These are phyloP conservation scores for Spheniscus humboldti DNA, from an alignment of 2,797 vertebrate genomes.

Conservation along the genomic window DNA sequence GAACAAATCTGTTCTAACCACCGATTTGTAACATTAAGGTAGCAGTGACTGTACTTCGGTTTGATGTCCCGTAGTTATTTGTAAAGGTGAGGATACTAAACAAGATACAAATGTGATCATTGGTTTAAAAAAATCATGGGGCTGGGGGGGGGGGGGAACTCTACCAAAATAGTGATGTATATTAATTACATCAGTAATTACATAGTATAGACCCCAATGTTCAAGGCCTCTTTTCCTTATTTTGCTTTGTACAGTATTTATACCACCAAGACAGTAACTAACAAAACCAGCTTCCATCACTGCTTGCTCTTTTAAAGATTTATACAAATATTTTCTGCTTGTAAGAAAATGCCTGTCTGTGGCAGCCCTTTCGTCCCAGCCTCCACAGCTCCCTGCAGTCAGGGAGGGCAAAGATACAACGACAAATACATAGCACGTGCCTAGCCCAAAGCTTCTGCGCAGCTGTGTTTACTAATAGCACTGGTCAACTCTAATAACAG, in stretches of 20 bases:
- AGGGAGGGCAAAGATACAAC: background rate
- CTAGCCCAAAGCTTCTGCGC: background rate
- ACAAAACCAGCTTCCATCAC: background rate
- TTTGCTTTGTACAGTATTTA: background rate
- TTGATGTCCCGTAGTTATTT: background rate
- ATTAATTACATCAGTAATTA: background rate
- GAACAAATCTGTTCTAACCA: background rate
- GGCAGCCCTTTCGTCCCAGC: fast-evolving
- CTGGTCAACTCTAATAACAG: background rate
- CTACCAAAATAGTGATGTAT: background rate
- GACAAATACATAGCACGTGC: background rate
- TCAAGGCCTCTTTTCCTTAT: background rate
- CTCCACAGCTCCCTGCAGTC: background rate
- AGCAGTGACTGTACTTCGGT: background rate
- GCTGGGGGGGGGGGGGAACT: background rate
- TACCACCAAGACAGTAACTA: background rate
- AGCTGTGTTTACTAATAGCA: background rate
- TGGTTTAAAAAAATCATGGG: background rate
- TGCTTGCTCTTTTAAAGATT: background rate
- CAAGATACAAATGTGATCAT: background rate
- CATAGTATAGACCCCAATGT: background rate
- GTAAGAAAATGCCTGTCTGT: background rate
- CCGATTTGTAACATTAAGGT: background rate
- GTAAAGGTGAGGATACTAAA: background rate
- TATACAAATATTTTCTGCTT: background rate